Base-by-base conservation (phyloP, 2,888 invertebrate genomes). In the Andrena marginata region DNA sequence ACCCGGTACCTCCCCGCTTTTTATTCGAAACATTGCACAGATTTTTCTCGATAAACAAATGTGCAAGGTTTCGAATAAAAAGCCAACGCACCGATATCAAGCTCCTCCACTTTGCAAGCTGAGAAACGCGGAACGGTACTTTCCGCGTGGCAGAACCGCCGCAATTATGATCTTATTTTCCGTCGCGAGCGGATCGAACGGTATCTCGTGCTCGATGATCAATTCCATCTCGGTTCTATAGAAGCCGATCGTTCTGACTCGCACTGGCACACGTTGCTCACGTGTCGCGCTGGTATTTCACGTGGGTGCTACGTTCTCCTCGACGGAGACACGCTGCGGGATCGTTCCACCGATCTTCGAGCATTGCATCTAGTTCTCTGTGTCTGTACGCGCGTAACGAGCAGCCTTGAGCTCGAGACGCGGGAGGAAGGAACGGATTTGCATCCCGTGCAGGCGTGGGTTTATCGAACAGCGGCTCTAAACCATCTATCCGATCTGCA, bases 201-300 rank as follows among this genome's bases (percentile, higher is more conserved):
- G 68, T 79, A 79, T 70, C 35, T 35, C 63, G 20, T 35, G 33
- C 72, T 10, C 23, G 68, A 49, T 29, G 65, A 69, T 77, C 60
- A 73, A 77, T 64, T 33, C 71, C 48, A 48, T 48, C 72, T 26
- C 20, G 26, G 60, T 42, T 33, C 42, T 42, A 42, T 42, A 49
- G 31, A 29, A 74, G 60, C 56, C 68, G 63, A 80, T 72, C 62
- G 54, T 31, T 29, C 31, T 26, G 49, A 8, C 42, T 63, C 33
- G 60, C 48, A 10, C 60, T 48, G 33, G 29, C 42, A 68, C 59
- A 64, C 54, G 65, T 77, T 48, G 75, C 75, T 72, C 82, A 71
- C 82, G 77, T 77, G 82, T 75, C 83, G 42, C 77, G 63, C 54
- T 82, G 82, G 77, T 77, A 82, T 84, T 77, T 82, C 75, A 81